Base-by-base conservation (phyloP, 2,113 vertebrate genomes). In the Xiphophorus couchianus region DNA sequence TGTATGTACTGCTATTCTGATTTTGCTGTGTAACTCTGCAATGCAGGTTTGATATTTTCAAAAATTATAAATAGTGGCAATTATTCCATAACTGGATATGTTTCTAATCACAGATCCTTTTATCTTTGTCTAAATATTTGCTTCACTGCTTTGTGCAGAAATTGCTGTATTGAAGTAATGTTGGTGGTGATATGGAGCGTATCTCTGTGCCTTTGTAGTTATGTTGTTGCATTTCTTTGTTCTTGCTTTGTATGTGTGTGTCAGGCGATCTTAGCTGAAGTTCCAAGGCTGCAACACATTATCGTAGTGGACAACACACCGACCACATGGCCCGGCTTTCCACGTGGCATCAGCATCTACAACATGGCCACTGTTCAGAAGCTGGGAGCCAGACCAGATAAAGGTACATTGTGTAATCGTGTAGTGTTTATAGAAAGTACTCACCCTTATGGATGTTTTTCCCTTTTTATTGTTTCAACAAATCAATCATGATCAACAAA, bases 281-380 rank as follows among this genome's bases (percentile, higher is more conserved):
- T 98, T 35, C 97, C 97, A 0, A 93, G 93, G 6, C 91, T 99
- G 75, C 91, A 93, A 19, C 96, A 97, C 1, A 95, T 99, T 80
- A 95, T 99, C 12, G 95, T 97, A 0, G 96, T 98, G 68, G 97
- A 98, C 39, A 92, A 94, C 67, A 94, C 94, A 33, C 94, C 95
- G 1, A 93, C 94, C 0, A 83, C 84, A 0, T 96, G 95, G 95
- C 74, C 95, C 0, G 93, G 94, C 39, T 95, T 94, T 73, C 96
- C 97, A 48, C 94, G 93, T 76, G 95, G 96, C 15, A 92, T 98
- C 89, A 96, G 92, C 8, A 92, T 99, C 60, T 96, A 97, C 89
- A 98, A 95, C 0, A 97, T 99, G 98, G 90, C 93, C 1, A 94
- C 95, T 0, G 96, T 99, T 68, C 95, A 96, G 90, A 95, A 92